Percentiles rank a stretch among this genome's conserved stretches.
These are phyloP conservation scores for Physeter macrocephalus DNA, from an alignment of 2,113 vertebrate species.

Conservation along the genomic window DNA sequence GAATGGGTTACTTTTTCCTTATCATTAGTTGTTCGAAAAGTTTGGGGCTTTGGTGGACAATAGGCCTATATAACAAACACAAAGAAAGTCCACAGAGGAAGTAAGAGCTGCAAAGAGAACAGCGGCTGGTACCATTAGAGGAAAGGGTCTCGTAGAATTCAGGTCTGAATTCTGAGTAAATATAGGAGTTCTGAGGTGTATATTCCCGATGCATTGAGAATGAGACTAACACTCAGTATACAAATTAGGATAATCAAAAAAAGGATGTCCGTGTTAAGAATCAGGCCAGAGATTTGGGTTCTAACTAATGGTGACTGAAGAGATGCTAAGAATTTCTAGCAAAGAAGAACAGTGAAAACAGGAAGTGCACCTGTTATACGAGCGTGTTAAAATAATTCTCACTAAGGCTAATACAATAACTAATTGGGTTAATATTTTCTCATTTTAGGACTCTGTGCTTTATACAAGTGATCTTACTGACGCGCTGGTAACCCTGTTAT, in stretches of 20 bases:
- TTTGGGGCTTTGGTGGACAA: not conserved
- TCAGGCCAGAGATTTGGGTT: not conserved
- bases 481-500: not conserved
- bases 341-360: not conserved
- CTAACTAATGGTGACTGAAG: not conserved
- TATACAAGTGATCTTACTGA: not conserved
- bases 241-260: not conserved
- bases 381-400: not conserved
- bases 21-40: not conserved
- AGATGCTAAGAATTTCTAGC: not conserved
- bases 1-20: not conserved
- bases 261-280: not conserved
- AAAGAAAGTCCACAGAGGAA: not conserved
- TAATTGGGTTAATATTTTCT: not conserved
- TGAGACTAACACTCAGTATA: not conserved
- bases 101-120: not conserved
- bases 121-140: not conserved
- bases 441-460: not conserved
- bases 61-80: not conserved
- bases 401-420: not conserved
- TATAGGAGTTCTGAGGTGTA: not conserved
- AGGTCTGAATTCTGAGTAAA: not conserved
- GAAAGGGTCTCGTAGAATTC: not conserved
- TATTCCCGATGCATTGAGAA: not conserved
- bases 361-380: not conserved